Base-by-base conservation (phyloP, 2,113 vertebrate species). In the Zosterops hypoxanthus region DNA sequence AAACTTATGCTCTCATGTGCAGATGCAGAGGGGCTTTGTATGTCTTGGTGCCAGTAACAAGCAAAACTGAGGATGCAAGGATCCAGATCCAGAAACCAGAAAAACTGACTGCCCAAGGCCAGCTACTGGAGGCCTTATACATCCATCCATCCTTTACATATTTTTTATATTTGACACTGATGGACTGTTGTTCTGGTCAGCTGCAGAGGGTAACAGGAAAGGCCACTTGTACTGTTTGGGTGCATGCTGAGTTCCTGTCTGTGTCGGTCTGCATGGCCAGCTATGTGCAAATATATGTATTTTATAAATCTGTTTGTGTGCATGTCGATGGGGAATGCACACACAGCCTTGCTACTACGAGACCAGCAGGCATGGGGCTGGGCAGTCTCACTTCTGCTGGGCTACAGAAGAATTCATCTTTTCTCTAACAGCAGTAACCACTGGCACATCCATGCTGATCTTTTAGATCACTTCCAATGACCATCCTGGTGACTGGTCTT, bases 261-360 rank as follows among this genome's bases (percentile, higher is more conserved):
- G 8, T 33, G 41, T 16, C 66, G 36, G 12, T 46, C 16, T 33
- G 6, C 2, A 0, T 26, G 41, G n/a, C 21, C 2, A 3, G 19
- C 44, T 8, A 4, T 2, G 13, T 36, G 31, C 39, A 46, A 9
- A 36, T 4, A 9, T 2, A 2, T 20, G 26, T 41, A 11, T 41
- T 82, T 50, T 64, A 39, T 23, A 47, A 63, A 46, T 28, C 24
- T 29, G 22, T 29, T 34, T 41, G 9, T n/a, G 25, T 18, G 11
- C 16, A 5, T 41, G 12, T 14, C 9, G 22, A 4, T 1, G 7
- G 20, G 23, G 57, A 64, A 18, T 10, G 68, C 26, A 24, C 15
- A 41, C 39, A 23, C 41, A 73, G 39, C 31, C 49, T 71, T 71
- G 68, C 29, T 76, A 1, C 25, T 6, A 0, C 15, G 33, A 46